Base-by-base conservation (phyloP, 1,140 invertebrate genomes). In the Triops longicaudatus region DNA sequence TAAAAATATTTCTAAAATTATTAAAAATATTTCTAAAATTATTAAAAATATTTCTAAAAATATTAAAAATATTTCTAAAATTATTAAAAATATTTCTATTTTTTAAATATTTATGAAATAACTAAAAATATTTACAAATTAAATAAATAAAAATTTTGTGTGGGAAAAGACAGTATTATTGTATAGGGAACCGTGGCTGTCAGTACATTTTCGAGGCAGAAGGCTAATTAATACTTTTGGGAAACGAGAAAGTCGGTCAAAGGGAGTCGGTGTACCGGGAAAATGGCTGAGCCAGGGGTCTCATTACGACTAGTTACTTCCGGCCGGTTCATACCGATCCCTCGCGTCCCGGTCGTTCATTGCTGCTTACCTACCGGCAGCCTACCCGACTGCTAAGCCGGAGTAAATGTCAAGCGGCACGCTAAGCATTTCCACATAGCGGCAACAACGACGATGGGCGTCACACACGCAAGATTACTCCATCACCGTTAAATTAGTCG, bases 361-460 rank as follows among this genome's bases (percentile, higher is more conserved):
- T 63, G 50, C 7, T 63, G 17, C 17, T 63, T 63, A 63, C 50
- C 50, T 63, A 22, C 50, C 50, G 14, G 50, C 22, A 63, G 50
- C 50, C 50, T 14, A 22, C 50, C 22, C 17, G 2, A 37, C 31
- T 63, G 50, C 14, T 63, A 22, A 63, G 50, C 22, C 50, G 10
- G 50, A 17, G 50, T 63, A 63, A 63, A 63, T 22, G 50, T 63
- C 50, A 63, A 63, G 50, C 22, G 50, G 50, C 50, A 63, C 50
- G 50, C 50, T 63, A 63, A 63, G 50, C 50, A 17, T 14, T 63
- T 5, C 50, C 50, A 9, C 14, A 4, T 11, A 14, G 14, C 14
- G 44, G 44, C 44, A 63, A 14, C 7, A 63, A 37, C 31, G 31
- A 37, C 31, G 50, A 63, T 63, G 50, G n/a, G 50, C 50, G 14